Percentiles rank a stretch among this genome's conserved stretches.
phyloP scores from a whole-genome alignment of 2,888 invertebrate species.

The Nyleta sp. region DNA sequence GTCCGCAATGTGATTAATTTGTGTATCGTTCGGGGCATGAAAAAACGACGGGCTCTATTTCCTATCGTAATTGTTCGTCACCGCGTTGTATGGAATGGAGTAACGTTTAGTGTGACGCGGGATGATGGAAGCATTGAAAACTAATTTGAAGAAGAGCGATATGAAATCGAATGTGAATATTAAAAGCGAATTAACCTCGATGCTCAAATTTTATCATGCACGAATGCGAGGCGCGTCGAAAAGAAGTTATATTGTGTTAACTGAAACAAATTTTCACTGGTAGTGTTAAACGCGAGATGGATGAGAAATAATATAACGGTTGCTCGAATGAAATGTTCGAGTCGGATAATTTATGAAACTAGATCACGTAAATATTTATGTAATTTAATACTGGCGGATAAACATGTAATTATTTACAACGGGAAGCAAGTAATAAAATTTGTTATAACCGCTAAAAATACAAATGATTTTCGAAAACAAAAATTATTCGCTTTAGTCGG shows the following conservation, averaged over 20 bases:
- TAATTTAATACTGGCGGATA: background rate
- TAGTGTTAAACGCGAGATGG: slow-evolving; percentile 11
- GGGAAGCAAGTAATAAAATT: too few species aligned
- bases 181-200: slow-evolving; percentile 22
- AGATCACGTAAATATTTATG: slow-evolving; percentile 17
- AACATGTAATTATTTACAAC: slow-evolving; percentile 8
- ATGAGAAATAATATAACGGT: slow-evolving; percentile 6
- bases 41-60: too few species aligned
- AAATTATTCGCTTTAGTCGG: too few species aligned
- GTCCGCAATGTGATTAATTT: slow-evolving; percentile 20
- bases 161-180: slow-evolving; percentile 15
- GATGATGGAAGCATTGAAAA: too few species aligned
- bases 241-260: slow-evolving; percentile 3
- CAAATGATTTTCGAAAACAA: too few species aligned
- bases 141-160: background rate
- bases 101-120: too few species aligned
- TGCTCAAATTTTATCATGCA: slow-evolving; percentile 6
- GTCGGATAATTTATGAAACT: slow-evolving; percentile 24
- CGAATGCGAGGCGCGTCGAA: background rate
- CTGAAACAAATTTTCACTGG: slow-evolving; percentile 7
- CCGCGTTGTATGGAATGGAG: too few species aligned
- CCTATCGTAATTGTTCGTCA: too few species aligned
- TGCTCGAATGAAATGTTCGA: background rate
- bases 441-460: too few species aligned
- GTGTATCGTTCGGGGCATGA: background rate